Evolutionary conservation across 2,797 vertebrate genomes (phyloP).

Genomic region (Hoplostethus atlanticus): DNA sequence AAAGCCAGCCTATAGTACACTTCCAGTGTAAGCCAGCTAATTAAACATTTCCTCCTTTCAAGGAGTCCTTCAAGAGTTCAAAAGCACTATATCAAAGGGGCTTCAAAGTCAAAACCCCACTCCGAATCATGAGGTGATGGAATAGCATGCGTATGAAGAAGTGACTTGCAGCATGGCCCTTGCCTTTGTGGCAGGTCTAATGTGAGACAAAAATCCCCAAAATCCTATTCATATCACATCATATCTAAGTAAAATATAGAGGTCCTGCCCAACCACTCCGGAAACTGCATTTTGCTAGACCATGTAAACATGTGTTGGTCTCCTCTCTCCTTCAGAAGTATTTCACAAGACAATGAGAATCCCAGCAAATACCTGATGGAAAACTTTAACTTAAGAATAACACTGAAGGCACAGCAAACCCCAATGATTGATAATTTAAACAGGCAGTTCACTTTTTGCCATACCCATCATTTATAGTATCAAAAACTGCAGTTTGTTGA

Average conservation of each 20-base stretch:
- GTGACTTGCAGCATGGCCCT: conserved; percentile 49
- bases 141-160: conserved; percentile 67
- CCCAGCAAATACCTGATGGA: neutral
- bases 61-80: conserved; percentile 82
- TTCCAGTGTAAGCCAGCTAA: conserved; percentile 74
- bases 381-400: neutral
- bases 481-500: conserved; percentile 17
- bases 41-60: conserved; percentile 81
- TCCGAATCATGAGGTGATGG: conserved; percentile 74
- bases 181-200: conserved; percentile 45
- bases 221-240: conserved; percentile 7
- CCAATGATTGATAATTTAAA: conserved; percentile 27
- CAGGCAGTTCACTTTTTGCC: conserved; percentile 6
- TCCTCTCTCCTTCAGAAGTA: neutral
- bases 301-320: neutral
- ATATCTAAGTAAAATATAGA: conserved; percentile 12
- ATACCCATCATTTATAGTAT: conserved; percentile 41
- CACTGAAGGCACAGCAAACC: neutral
- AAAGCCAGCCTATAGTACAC: conserved; percentile 59
- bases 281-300: no score
- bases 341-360: neutral
- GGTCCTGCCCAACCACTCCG: neutral
- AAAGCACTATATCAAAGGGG: conserved; percentile 79
- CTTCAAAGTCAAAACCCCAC: conserved; percentile 77
- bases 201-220: conserved; percentile 33